These are phyloP conservation scores for Chrysochloris asiatica DNA, from an alignment of 2,113 vertebrate species.

Conservation along the genomic window DNA sequence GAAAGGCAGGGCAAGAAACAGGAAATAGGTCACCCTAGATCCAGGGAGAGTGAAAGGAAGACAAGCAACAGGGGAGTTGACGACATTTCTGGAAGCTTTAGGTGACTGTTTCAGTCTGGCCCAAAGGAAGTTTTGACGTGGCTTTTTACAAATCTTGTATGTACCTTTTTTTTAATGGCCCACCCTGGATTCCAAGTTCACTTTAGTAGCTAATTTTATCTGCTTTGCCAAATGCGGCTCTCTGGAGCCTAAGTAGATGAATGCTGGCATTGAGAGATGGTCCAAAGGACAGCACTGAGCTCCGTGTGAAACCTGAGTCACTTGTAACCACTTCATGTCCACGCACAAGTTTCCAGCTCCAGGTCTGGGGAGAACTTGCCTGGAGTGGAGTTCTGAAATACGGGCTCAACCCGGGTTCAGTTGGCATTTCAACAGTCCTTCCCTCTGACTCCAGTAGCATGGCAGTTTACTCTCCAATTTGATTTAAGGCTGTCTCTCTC, in stretches of 20 bases:
- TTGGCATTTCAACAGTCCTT: slow-evolving; percentile 50
- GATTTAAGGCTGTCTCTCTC: slow-evolving; percentile 52
- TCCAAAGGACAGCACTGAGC: slow-evolving; percentile 73
- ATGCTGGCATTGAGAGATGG: slow-evolving; percentile 79
- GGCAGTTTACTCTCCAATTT: slow-evolving; percentile 55
- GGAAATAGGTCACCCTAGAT: slow-evolving; percentile 58
- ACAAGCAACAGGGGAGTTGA: not conserved
- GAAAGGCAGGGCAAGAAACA: slow-evolving; percentile 45
- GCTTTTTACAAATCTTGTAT: slow-evolving; percentile 51
- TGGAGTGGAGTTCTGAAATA: slow-evolving; percentile 7
- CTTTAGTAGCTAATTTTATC: slow-evolving; percentile 77
- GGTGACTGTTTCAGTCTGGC: slow-evolving; percentile 39
- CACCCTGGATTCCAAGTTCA: slow-evolving; percentile 69
- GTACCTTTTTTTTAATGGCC: slow-evolving; percentile 63
- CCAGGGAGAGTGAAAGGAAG: slow-evolving; percentile 27
- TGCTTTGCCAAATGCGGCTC: slow-evolving; percentile 67
- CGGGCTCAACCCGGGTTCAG: not conserved
- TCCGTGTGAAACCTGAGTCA: slow-evolving; percentile 76
- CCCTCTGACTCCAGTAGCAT: not conserved
- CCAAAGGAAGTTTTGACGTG: slow-evolving; percentile 56
- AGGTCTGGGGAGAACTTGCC: not conserved
- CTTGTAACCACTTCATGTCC: slow-evolving; percentile 68
- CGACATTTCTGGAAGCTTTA: slow-evolving; percentile 44
- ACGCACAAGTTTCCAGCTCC: slow-evolving; percentile 25
- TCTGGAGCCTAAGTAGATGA: slow-evolving; percentile 72